A percentile compares a stretch with the other conserved stretches of the same genome.
Conservation (phyloP, 2,888 invertebrate genomes). For the Ceratothoa steindachneri region DNA sequence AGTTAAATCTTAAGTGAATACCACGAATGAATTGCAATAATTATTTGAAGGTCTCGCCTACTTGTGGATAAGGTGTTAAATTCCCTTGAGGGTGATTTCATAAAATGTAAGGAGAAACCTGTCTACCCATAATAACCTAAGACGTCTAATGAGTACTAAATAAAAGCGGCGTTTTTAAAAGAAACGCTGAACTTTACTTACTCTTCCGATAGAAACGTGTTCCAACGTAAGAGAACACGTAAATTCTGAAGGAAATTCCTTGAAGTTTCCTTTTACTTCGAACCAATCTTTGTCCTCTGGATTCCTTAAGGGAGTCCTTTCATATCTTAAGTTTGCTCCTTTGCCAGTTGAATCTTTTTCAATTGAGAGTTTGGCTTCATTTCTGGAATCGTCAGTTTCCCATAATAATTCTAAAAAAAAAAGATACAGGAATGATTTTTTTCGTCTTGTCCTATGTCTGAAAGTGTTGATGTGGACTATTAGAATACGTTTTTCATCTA, state of each 20-base stretch:
- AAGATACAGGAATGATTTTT: background rate
- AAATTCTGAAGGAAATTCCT: slow-evolving; percentile 25
- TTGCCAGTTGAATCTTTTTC: slow-evolving; percentile 22
- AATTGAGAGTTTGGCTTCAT: slow-evolving; percentile 8
- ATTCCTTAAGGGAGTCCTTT: background rate
- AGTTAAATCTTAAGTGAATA: no score
- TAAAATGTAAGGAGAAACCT: no score
- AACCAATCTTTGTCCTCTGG: slow-evolving; percentile 29
- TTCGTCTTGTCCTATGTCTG: background rate
- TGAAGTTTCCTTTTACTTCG: slow-evolving; percentile 26
- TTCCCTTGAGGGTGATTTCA: no score
- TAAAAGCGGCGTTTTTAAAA: no score
- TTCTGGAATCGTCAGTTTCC: slow-evolving; percentile 30
- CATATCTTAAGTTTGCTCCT: slow-evolving; percentile 13
- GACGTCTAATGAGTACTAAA: no score
- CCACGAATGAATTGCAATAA: no score
- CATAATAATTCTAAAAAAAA: slow-evolving; percentile 18
- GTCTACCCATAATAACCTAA: no score
- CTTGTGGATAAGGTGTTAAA: no score
- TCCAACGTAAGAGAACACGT: slow-evolving; percentile 25
- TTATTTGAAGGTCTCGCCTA: no score
- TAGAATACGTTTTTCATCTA: no score
- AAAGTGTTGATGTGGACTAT: no score
- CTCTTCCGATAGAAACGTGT: slow-evolving; percentile 25
- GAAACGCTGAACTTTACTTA: no score